Evolutionary conservation across 2,113 vertebrate genomes (phyloP).

Genomic region (Aythya baeri): DNA sequence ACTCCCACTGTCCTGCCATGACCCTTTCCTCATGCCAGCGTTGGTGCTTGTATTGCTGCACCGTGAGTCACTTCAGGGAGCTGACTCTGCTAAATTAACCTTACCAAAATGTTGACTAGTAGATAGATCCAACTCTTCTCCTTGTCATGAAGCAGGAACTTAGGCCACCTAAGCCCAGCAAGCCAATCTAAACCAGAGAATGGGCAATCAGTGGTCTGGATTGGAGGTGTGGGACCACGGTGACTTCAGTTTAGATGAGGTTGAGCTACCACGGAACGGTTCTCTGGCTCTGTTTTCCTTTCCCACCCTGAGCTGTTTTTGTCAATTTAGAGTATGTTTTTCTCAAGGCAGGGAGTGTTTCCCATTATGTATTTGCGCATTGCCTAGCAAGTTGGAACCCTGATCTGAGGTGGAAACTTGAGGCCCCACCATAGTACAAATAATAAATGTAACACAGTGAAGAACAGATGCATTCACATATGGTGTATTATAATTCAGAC

Average conservation of each 20-base stretch:
- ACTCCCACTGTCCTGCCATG: not conserved
- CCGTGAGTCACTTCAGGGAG: not conserved
- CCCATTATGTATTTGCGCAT: slow-evolving; percentile 60
- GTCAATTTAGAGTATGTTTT: slow-evolving; percentile 43
- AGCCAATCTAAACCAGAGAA: not conserved
- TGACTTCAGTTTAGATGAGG: not conserved
- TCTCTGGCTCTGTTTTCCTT: slow-evolving; percentile 11
- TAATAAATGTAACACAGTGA: slow-evolving; percentile 64
- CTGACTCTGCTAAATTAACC: not conserved
- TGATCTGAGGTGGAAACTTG: slow-evolving; percentile 69
- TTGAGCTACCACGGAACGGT: not conserved
- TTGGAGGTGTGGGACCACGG: not conserved
- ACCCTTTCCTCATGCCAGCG: not conserved
- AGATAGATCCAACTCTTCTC: not conserved
- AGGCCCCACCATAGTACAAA: slow-evolving; percentile 58
- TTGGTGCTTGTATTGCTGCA: not conserved
- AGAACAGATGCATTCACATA: slow-evolving; percentile 69
- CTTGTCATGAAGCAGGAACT: not conserved
- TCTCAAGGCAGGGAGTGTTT: slow-evolving; percentile 63
- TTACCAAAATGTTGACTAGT: not conserved
- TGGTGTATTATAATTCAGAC: slow-evolving; percentile 66
- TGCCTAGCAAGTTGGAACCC: slow-evolving; percentile 58
- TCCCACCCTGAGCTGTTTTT: slow-evolving; percentile 37
- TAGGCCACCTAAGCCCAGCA: accelerated
- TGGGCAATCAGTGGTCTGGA: not conserved